Percentiles rank a stretch among this genome's conserved stretches.
phyloP scores from a whole-genome alignment of 2,797 vertebrate species.

The Aeoliscus strigatus region DNA sequence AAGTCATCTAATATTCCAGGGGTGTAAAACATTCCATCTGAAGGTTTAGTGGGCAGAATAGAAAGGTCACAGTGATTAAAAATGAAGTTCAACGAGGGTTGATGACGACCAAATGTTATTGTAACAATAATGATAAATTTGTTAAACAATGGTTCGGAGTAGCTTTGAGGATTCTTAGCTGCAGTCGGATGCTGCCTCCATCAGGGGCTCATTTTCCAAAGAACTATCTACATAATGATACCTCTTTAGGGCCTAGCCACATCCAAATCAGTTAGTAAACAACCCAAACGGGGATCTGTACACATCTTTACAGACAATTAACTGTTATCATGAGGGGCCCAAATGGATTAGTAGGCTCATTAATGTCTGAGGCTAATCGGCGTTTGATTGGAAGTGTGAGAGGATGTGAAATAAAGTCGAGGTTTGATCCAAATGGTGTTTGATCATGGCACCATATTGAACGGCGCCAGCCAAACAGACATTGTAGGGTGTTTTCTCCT shows the following conservation, averaged over 20 bases:
- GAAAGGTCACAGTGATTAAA: constrained; percentile 35
- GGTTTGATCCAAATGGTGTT: constrained; percentile 75
- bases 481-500: constrained; percentile 40
- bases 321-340: constrained; percentile 73
- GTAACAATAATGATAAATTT: constrained; percentile 50
- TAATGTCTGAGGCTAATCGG: constrained; percentile 79
- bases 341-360: constrained; percentile 77
- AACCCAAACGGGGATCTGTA: constrained; percentile 78
- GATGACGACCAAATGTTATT: constrained; percentile 52
- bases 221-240: constrained; percentile 76
- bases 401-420: constrained; percentile 68
- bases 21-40: constrained; percentile 23
- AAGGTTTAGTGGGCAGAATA: constrained; percentile 26
- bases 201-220: constrained; percentile 75
- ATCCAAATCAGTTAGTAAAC: constrained; percentile 81
- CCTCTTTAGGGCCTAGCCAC: constrained; percentile 77
- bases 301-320: constrained; percentile 83
- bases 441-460: constrained; percentile 64
- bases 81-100: constrained; percentile 33
- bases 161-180: constrained; percentile 59
- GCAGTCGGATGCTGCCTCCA: constrained; percentile 62
- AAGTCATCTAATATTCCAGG: constrained; percentile 23
- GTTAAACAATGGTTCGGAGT: constrained; percentile 40
- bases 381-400: constrained; percentile 78
- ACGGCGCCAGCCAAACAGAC: constrained; percentile 61